Base-by-base conservation (phyloP, 2,888 invertebrate species). In the Rotaria socialis region DNA sequence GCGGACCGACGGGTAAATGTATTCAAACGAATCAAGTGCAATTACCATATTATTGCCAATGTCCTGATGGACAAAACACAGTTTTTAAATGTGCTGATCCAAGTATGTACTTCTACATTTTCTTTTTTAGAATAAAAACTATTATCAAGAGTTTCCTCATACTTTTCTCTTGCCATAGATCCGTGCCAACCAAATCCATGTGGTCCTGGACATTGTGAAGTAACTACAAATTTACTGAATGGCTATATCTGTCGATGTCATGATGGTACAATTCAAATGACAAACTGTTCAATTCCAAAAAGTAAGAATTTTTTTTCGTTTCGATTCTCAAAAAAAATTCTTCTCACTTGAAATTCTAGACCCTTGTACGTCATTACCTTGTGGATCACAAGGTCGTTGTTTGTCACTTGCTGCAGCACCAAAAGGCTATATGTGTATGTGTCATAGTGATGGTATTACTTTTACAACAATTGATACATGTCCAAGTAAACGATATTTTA, bases 201-300 rank as follows among this genome's bases (percentile, higher is more conserved):
- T 58, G 86, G 86, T 41, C 85, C 75, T 56, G 86, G 86, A 5
- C 75, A 86, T 35, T 86, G 86, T 56, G 86, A 85, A 52, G 11
- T 80, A 2, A 86, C 85, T 16, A 16, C 86, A n/a, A 67, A 87
- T 84, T 55, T 85, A n/a, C 84, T 52, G 16, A 55, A 85, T 84
- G 74, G 85, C 14, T 87, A 87, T 24, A 84, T 85, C 11, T 87
- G 87, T 35, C 80, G 85, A 85, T 87, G 87, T 74, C 56, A 43
- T 43, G 87, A 87, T 58, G 75, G 75, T 35, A 35, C 35, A 16
- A 55, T 84, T 56, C 55, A 84, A 35, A 10, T 56, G 10, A 52
- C 27, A 19, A 55, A 35, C 84, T 85, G 27, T 85, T 80, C 84
- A 85, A 85, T 52, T 47, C 85, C 85, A 56, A 86, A 52, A 85